Evolutionary conservation across 2,888 invertebrate genomes (phyloP).

Genomic region (Apamea epomidion): DNA sequence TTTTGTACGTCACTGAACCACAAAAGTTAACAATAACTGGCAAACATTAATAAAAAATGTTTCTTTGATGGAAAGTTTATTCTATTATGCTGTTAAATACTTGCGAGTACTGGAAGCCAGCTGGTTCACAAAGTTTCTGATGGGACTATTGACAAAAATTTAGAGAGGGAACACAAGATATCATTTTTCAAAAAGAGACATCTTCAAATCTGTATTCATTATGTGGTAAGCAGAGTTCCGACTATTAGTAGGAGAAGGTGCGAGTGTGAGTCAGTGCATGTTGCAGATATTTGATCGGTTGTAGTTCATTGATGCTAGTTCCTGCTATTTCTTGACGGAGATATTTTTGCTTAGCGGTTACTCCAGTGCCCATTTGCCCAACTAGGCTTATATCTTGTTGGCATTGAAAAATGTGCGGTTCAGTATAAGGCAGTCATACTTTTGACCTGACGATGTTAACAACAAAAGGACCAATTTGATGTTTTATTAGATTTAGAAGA

Average conservation of each 20-base stretch:
- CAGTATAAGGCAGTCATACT: background rate
- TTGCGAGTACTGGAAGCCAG: conserved; percentile 16
- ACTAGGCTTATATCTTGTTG: background rate
- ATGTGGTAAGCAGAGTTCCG: background rate
- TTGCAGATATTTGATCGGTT: conserved; percentile 1
- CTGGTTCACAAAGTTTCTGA: conserved; percentile 1
- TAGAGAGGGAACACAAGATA: background rate
- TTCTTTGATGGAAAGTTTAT: conserved; percentile 38
- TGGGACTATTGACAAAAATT: conserved; percentile 6
- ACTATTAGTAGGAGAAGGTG: background rate
- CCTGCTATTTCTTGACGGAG: background rate
- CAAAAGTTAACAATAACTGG: conserved; percentile 6
- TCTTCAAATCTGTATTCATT: background rate
- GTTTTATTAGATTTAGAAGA: background rate
- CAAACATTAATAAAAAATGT: conserved; percentile 32
- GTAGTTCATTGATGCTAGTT: conserved; percentile 12
- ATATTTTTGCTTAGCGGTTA: conserved; percentile 14
- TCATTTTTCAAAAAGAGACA: background rate
- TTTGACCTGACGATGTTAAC: background rate
- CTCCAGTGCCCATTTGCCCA: background rate
- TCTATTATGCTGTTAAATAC: conserved; percentile 28
- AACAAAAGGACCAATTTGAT: background rate
- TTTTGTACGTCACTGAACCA: background rate
- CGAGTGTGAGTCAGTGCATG: conserved; percentile 1
- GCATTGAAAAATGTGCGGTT: background rate